Percentiles rank a stretch among this genome's conserved stretches.
phyloP scores from a whole-genome alignment of 2,888 invertebrate species.

The Stenurella melanura region DNA sequence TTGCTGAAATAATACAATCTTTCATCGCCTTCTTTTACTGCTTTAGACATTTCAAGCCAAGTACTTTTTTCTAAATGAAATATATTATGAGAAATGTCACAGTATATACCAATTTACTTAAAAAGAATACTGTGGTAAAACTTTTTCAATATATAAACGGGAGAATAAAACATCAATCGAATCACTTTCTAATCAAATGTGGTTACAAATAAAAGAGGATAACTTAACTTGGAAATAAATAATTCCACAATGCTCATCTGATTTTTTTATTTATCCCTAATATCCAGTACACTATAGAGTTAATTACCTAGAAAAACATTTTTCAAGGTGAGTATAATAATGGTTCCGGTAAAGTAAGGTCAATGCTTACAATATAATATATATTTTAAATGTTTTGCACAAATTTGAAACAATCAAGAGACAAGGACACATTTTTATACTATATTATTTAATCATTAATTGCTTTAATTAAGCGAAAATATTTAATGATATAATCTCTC shows the following conservation, averaged over 20 bases:
- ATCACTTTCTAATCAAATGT: too few relatives aligned
- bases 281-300: background rate
- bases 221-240: background rate
- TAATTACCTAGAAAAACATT: slow-evolving; percentile 7
- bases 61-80: too few relatives aligned
- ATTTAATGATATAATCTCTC: background rate
- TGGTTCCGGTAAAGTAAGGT: slow-evolving; percentile 21
- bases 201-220: background rate
- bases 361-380: background rate
- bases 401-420: slow-evolving; percentile 4
- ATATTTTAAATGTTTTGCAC: background rate
- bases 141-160: too few relatives aligned
- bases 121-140: too few relatives aligned
- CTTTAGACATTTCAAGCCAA: too few relatives aligned
- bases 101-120: too few relatives aligned
- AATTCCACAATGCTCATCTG: background rate
- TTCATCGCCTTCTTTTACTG: too few relatives aligned
- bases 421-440: slow-evolving; percentile 25
- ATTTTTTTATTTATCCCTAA: background rate
- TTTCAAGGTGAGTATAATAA: background rate
- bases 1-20: too few relatives aligned
- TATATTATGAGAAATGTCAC: too few relatives aligned
- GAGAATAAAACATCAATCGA: too few relatives aligned
- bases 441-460: slow-evolving; percentile 17
- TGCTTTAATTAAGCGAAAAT: slow-evolving; percentile 14